Percentiles rank a stretch among this genome's conserved stretches.
Conservation (phyloP, 2,888 invertebrate genomes). For the Iphiclides podalirius region DNA sequence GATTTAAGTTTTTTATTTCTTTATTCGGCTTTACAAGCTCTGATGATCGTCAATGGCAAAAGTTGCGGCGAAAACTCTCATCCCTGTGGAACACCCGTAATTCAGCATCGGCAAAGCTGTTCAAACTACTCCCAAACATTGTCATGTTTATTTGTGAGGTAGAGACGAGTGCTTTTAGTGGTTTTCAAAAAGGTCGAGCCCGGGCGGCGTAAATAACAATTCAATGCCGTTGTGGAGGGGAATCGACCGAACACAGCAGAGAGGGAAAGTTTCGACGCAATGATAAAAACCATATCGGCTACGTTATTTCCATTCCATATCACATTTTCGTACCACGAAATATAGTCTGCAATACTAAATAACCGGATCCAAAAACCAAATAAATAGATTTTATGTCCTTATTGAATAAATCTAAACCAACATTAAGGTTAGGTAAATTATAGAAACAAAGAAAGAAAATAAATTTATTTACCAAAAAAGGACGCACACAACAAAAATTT, state of each 20-base stretch:
- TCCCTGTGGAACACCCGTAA: background rate
- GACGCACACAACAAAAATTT: too few species aligned
- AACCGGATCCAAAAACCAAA: too few species aligned
- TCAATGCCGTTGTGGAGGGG: slow-evolving; percentile 1
- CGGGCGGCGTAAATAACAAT: slow-evolving; percentile 11
- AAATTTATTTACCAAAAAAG: too few species aligned
- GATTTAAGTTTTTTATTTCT: too few species aligned
- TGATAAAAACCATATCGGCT: background rate
- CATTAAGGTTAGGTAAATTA: too few species aligned
- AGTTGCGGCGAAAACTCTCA: background rate
- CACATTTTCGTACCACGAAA: too few species aligned
- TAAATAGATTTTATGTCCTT: too few species aligned
- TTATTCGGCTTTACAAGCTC: too few species aligned
- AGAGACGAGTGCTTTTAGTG: slow-evolving; percentile 27
- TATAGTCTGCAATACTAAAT: too few species aligned
- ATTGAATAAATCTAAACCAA: too few species aligned
- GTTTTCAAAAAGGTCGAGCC: slow-evolving; percentile 8
- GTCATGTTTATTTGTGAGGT: slow-evolving; percentile 23
- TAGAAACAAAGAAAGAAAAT: too few species aligned
- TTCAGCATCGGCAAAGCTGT: slow-evolving; percentile 1
- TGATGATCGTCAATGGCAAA: too few species aligned
- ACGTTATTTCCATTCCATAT: background rate
- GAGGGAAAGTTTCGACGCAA: slow-evolving; percentile 1
- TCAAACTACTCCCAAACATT: slow-evolving; percentile 15
- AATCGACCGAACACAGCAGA: background rate